Conservation (phyloP, 2,888 invertebrate species). For the Geophilus truncorum region DNA sequence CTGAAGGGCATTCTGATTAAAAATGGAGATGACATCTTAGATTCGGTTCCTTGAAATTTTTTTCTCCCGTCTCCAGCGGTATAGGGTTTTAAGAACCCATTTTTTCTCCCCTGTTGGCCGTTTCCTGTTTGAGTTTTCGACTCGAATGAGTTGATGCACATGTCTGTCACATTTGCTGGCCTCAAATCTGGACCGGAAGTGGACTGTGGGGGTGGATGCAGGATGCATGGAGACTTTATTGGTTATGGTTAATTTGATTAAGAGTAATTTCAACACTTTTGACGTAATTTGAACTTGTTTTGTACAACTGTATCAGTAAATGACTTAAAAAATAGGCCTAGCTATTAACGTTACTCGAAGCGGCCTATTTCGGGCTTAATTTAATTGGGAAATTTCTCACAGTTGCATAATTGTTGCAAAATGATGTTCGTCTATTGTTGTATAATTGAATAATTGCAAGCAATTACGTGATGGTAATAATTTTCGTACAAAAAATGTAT, state of each 20-base stretch:
- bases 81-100: not conserved
- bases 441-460: not conserved
- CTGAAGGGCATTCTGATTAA: not conserved
- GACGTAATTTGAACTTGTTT: not conserved
- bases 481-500: too few relatives aligned
- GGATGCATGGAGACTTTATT: not conserved
- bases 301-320: not conserved
- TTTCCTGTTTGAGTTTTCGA: slow-evolving; percentile 4
- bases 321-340: not conserved
- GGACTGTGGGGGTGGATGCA: not conserved
- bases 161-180: slow-evolving; percentile 15
- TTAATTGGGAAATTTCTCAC: not conserved
- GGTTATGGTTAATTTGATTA: not conserved
- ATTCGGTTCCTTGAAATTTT: not conserved
- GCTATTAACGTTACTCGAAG: too few relatives aligned
- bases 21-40: not conserved
- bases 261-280: not conserved
- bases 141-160: slow-evolving; percentile 23
- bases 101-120: not conserved
- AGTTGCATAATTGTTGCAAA: slow-evolving; percentile 1
- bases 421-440: not conserved
- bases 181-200: slow-evolving; percentile 23
- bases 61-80: not conserved
- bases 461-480: too few relatives aligned
- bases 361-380: not conserved